Percentiles rank a stretch among this genome's conserved stretches.
Conservation (phyloP, 2,113 vertebrate genomes). For the Bubo bubo region DNA sequence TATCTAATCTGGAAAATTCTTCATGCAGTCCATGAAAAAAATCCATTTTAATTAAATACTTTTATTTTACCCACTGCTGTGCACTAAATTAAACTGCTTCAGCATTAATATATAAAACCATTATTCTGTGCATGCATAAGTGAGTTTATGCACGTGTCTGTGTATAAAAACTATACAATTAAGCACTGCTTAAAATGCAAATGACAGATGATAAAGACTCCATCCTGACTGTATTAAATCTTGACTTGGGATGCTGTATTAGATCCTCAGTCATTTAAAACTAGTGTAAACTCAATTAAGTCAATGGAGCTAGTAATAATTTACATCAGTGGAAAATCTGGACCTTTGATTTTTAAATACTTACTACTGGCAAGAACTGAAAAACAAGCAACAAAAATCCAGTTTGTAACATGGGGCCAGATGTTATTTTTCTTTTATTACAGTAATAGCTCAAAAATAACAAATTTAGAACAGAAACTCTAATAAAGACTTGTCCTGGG, state of each 20-base stretch:
- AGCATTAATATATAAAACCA: conserved; percentile 11
- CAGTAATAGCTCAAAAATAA: neutral
- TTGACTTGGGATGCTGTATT: neutral
- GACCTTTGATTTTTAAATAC: conserved; percentile 41
- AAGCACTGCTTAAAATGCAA: conserved; percentile 50
- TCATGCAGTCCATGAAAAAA: neutral
- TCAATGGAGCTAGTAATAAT: neutral
- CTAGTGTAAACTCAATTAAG: neutral
- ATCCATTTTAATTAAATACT: conserved; percentile 58
- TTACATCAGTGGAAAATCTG: neutral
- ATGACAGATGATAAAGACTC: conserved; percentile 11
- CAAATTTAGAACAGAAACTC: neutral
- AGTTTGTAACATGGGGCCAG: neutral
- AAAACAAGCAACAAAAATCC: conserved; percentile 2
- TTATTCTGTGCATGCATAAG: conserved; percentile 15
- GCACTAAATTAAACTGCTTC: conserved; percentile 37
- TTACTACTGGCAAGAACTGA: neutral
- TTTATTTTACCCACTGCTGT: conserved; percentile 41
- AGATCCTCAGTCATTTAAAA: neutral
- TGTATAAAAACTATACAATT: neutral
- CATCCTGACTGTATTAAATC: neutral
- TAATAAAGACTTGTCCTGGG: neutral
- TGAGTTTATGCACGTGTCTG: neutral
- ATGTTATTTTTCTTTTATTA: neutral
- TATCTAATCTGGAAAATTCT: neutral